phyloP scores from a whole-genome alignment of 1,140 invertebrate species.

The Ips typographus region DNA sequence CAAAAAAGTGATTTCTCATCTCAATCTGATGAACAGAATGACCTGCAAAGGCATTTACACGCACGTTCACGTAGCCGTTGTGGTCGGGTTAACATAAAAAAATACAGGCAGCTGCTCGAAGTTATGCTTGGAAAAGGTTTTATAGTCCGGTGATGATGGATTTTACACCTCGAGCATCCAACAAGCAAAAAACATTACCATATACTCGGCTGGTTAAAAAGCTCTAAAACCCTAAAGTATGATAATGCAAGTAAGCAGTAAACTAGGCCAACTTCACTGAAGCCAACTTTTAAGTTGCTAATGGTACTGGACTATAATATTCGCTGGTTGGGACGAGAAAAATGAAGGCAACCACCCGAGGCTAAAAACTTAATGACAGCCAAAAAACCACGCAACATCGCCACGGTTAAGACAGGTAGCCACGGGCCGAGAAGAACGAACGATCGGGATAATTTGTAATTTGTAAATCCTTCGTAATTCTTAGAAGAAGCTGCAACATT shows the following conservation, averaged over 20 bases:
- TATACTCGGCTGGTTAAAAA: too few species aligned
- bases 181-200: too few species aligned
- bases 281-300: too few species aligned
- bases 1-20: constrained; percentile 31
- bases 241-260: too few species aligned
- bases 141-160: constrained; percentile 8
- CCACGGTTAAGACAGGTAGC: constrained; percentile 47
- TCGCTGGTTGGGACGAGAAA: background rate
- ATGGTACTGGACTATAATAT: background rate
- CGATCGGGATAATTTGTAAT: constrained; percentile 13
- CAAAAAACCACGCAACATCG: constrained; percentile 32
- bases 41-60: constrained; percentile 30
- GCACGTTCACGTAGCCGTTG: constrained; percentile 28
- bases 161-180: too few species aligned
- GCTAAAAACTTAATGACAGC: constrained; percentile 38
- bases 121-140: constrained; percentile 31
- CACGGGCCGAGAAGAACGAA: constrained; percentile 10
- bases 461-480: constrained; percentile 10
- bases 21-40: constrained; percentile 28
- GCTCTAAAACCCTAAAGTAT: too few species aligned
- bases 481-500: constrained; percentile 2
- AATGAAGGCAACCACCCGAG: constrained; percentile 30
- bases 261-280: too few species aligned
- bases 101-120: constrained; percentile 35
- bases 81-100: constrained; percentile 40